These are phyloP conservation scores for Drosophila fungiperda DNA, from an alignment of 2,888 invertebrate species.

Conservation along the genomic window DNA sequence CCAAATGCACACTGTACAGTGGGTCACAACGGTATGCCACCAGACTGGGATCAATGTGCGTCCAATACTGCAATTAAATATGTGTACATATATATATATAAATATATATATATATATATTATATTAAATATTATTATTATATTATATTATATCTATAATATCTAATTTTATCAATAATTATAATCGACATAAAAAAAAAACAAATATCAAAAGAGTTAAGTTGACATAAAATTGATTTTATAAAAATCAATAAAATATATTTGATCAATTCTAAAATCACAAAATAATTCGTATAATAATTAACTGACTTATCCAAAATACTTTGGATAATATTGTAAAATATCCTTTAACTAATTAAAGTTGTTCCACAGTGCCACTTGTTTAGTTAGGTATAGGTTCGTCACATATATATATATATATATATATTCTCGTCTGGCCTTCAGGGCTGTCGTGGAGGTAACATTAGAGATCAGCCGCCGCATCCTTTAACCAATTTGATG, in stretches of 20 bases:
- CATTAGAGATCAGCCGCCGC: constrained; percentile 52
- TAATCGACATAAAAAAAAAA: neutral
- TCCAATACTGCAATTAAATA: neutral
- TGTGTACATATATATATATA: neutral
- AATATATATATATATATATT: neutral
- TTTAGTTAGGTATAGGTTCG: constrained; percentile 4
- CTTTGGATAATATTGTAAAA: neutral
- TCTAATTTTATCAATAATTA: neutral
- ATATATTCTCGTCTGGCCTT: neutral
- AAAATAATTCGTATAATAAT: neutral
- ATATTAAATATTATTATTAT: no score
- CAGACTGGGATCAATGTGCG: neutral
- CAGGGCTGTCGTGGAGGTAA: neutral
- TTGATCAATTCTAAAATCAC: neutral
- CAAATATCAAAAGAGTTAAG: neutral
- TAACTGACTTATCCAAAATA: neutral
- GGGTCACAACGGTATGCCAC: constrained; percentile 7
- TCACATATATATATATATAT: neutral
- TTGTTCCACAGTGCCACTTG: constrained; percentile 36
- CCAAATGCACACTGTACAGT: constrained; percentile 37
- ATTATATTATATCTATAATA: neutral
- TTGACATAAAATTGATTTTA: neutral
- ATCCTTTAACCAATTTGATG: constrained; percentile 75
- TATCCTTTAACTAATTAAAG: neutral
- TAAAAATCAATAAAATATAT: neutral